Evolutionary conservation across 2,797 vertebrate genomes (phyloP), one percentile per base, ranked within the genome.

Genomic region (Champsocephalus esox): DNA sequence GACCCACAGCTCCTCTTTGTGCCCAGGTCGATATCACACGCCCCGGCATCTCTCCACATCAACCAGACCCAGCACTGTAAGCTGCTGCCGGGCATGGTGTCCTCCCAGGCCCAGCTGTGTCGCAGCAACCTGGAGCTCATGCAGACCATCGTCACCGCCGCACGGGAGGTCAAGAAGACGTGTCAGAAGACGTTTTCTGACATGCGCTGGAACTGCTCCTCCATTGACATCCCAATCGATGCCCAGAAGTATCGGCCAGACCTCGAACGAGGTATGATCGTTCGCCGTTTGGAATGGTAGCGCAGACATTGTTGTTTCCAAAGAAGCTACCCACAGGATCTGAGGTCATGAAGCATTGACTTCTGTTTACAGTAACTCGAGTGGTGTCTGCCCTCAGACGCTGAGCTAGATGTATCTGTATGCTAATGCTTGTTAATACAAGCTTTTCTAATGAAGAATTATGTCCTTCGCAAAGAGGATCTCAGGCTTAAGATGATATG

Each of bases 131-230:
- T 99, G 95, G 98, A 99, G 81, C 94, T 99, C 48, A 99, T 99
- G 98, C 97, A 96, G 28, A 98, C 96, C 85, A 94, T 99, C 34
- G 94, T 98, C 88, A 97, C 97, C 66, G 98, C 98, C 0, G 97
- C 98, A 0, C 95, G 96, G 0, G 97, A 99, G 74, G 98, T 97
- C 88, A 97, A 96, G 89, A 98, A 98, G 89, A 97, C 96, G 2
- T 99, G 98, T 89, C 96, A 97, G 81, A 97, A 97, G 93, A 96
- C 98, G 0, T 99, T 99, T 1, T 74, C 95, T 0, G 98, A 99
- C 84, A 99, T 99, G 98, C 93, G 98, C 58, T 99, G 98, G 98
- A 99, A 99, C 93, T 99, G 98, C 88, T 98, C 98, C 50, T 98
- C 98, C 84, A 98, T 99, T 1, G 97, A 98, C 43, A 93, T 96